A percentile compares a stretch with the other conserved stretches of the same genome.
These are phyloP conservation scores for Cyphomyrmex costatus DNA, from an alignment of 1,140 invertebrate species.

Conservation along the genomic window DNA sequence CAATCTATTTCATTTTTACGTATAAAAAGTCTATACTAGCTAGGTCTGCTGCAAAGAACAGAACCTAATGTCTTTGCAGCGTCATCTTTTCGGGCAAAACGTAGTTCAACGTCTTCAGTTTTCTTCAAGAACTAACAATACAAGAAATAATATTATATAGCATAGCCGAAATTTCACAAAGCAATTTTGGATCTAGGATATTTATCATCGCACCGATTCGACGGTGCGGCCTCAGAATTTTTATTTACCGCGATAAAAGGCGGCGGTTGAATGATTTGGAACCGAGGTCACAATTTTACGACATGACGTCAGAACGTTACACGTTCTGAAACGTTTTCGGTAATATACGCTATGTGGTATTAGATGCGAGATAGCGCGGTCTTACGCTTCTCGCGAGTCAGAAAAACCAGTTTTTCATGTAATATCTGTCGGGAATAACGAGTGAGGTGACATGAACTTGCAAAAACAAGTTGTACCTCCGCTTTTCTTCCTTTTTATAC, in stretches of 20 bases:
- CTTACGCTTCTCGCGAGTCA: conserved; percentile 57
- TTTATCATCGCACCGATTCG: conserved; percentile 6
- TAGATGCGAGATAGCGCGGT: conserved; percentile 77
- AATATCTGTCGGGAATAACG: conserved; percentile 70
- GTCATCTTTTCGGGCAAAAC: not conserved
- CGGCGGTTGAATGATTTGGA: conserved; percentile 29
- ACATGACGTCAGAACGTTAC: conserved; percentile 14
- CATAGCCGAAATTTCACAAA: conserved; percentile 21
- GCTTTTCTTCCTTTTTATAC: conserved; percentile 35
- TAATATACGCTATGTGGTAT: conserved; percentile 42
- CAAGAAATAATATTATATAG: not conserved
- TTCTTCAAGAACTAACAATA: not conserved
- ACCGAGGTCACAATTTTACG: not conserved
- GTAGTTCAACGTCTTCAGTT: not conserved
- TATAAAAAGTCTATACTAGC: no score
- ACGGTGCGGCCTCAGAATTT: conserved; percentile 14
- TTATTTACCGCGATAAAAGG: conserved; percentile 60
- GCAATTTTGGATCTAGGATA: not conserved
- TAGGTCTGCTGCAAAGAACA: no score
- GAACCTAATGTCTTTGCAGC: not conserved
- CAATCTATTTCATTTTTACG: no score
- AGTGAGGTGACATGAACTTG: conserved; percentile 65
- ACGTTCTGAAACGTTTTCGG: conserved; percentile 58
- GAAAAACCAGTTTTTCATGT: conserved; percentile 75
- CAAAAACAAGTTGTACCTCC: conserved; percentile 51